phyloP scores from a whole-genome alignment of 2,113 vertebrate species.

The Callithrix jacchus region DNA sequence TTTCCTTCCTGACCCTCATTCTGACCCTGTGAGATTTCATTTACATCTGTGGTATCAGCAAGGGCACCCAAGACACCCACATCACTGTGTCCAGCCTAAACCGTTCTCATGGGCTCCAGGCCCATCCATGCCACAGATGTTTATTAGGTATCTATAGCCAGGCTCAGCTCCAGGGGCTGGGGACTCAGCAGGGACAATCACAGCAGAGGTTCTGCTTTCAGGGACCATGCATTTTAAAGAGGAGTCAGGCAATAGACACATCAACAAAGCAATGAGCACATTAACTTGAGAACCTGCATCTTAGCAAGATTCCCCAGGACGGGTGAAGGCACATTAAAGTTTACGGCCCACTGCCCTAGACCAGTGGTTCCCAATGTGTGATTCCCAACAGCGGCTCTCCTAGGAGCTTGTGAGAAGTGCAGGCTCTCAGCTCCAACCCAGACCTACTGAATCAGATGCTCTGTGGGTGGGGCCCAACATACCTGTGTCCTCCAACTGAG shows the following conservation, averaged over 20 bases:
- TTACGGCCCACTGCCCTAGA: neutral
- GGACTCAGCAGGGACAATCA: neutral
- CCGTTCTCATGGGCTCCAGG: accelerated
- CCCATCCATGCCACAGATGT: neutral
- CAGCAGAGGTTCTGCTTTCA: neutral
- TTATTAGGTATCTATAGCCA: neutral
- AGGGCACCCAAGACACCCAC: neutral
- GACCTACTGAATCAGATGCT: neutral
- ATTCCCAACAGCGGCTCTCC: neutral
- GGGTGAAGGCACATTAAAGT: no score
- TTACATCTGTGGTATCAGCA: neutral
- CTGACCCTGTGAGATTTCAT: neutral
- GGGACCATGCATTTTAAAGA: neutral
- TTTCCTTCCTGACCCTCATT: neutral
- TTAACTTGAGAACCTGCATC: neutral
- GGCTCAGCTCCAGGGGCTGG: neutral
- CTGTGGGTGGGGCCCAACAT: neutral
- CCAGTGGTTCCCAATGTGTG: neutral
- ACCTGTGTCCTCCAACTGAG: no score
- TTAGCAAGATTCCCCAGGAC: neutral
- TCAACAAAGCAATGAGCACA: neutral
- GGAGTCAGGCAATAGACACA: neutral
- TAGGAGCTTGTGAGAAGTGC: neutral
- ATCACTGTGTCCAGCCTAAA: neutral
- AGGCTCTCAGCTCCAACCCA: neutral